These are phyloP conservation scores for Himantopus leucocephalus DNA, from an alignment of 2,113 vertebrate species.

Conservation along the genomic window DNA sequence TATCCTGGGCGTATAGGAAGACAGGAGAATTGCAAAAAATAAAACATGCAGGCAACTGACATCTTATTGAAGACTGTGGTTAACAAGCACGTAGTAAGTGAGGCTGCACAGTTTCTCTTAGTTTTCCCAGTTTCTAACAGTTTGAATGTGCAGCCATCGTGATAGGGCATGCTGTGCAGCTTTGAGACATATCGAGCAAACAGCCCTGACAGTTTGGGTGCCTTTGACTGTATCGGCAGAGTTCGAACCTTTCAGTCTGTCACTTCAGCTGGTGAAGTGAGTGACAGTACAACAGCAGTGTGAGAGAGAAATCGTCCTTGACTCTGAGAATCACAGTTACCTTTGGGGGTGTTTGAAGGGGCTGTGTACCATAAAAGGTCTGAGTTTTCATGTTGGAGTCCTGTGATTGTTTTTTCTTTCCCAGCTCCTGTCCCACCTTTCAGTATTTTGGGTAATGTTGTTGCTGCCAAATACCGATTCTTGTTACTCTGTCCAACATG, in stretches of 20 bases:
- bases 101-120: background rate
- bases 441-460: background rate
- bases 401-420: background rate
- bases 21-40: background rate
- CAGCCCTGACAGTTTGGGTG: background rate
- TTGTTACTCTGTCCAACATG: fast-evolving
- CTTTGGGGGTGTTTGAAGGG: background rate
- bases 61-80: background rate
- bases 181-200: background rate
- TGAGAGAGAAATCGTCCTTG: background rate
- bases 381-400: background rate
- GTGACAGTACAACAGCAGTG: background rate
- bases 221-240: background rate
- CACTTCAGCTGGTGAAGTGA: background rate
- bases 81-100: fast-evolving
- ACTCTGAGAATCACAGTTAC: background rate
- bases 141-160: fast-evolving
- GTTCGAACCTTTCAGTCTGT: background rate
- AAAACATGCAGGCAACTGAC: background rate
- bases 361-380: background rate
- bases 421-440: background rate
- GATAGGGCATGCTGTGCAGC: background rate
- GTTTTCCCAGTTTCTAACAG: background rate
- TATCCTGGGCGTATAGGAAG: fast-evolving
- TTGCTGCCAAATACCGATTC: fast-evolving